These are phyloP conservation scores for Scaptomyza cyrtandrae DNA, from an alignment of 2,888 invertebrate genomes.

Conservation along the genomic window DNA sequence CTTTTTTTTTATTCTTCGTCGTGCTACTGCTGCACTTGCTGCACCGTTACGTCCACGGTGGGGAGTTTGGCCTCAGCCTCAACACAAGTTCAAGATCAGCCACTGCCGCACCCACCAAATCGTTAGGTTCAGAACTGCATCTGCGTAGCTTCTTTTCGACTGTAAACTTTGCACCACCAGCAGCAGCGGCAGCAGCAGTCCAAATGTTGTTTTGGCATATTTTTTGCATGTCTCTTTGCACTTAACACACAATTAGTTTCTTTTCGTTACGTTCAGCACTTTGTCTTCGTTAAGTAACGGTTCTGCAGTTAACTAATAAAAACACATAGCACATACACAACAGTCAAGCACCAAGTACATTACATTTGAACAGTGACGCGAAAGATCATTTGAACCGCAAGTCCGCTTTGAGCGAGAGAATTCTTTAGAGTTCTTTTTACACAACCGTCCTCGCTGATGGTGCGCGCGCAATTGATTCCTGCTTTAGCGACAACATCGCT, in stretches of 20 bases:
- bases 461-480: slow-evolving; percentile 83
- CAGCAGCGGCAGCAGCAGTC: slow-evolving; percentile 20
- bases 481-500: slow-evolving; percentile 65
- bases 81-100: slow-evolving; percentile 70
- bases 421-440: slow-evolving; percentile 37
- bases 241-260: slow-evolving; percentile 62
- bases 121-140: slow-evolving; percentile 29
- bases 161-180: slow-evolving; percentile 31
- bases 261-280: slow-evolving; percentile 51
- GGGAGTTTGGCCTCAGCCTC: slow-evolving; percentile 51
- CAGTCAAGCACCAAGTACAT: slow-evolving; percentile 33
- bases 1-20: slow-evolving; percentile 14
- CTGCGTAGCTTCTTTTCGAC: slow-evolving; percentile 32
- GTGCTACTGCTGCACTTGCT: slow-evolving; percentile 65
- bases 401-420: slow-evolving; percentile 16
- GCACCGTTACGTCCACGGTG: slow-evolving; percentile 62
- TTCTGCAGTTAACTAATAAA: slow-evolving; percentile 63
- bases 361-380: slow-evolving; percentile 39
- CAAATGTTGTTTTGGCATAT: slow-evolving; percentile 60
- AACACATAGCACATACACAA: slow-evolving; percentile 49
- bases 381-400: slow-evolving; percentile 35
- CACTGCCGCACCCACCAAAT: slow-evolving; percentile 65
- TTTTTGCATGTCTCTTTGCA: slow-evolving; percentile 63
- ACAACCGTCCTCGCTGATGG: slow-evolving; percentile 81
- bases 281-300: slow-evolving; percentile 58